Conservation (phyloP, 2,888 invertebrate species). For the Agrilus mali region DNA sequence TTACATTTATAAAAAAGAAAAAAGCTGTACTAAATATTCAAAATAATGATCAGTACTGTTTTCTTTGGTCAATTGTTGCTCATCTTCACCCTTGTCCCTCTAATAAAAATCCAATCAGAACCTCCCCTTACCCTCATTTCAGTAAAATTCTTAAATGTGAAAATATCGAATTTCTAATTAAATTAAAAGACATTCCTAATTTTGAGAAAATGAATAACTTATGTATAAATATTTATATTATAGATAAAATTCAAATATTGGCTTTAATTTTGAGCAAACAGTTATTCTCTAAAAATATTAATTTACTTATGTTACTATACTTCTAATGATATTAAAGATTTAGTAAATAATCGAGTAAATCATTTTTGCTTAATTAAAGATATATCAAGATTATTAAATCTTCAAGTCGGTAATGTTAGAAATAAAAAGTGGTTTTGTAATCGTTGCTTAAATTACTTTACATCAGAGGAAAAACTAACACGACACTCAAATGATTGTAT, state of each 20-base stretch:
- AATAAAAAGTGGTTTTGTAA: slow-evolving; percentile 6
- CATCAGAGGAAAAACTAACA: slow-evolving; percentile 1
- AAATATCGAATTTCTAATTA: slow-evolving; percentile 12
- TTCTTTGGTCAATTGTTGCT: slow-evolving; percentile 15
- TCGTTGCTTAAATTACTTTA: slow-evolving; percentile 6
- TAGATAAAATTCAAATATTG: slow-evolving; percentile 6
- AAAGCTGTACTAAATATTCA: slow-evolving; percentile 15
- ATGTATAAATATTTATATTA: slow-evolving; percentile 13
- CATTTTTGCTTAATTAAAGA: slow-evolving; percentile 8
- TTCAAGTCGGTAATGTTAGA: slow-evolving; percentile 1
- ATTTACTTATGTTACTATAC: neutral
- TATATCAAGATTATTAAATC: slow-evolving; percentile 7
- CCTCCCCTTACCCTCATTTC: no score
- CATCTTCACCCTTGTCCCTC: slow-evolving; percentile 9
- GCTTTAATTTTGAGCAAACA: slow-evolving; percentile 6
- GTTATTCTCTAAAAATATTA: neutral
- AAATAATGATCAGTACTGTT: slow-evolving; percentile 15
- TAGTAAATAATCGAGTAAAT: slow-evolving; percentile 1
- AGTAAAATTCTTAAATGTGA: slow-evolving; percentile 9
- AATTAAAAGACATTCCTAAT: no score
- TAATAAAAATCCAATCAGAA: slow-evolving; percentile 10
- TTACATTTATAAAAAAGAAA: slow-evolving; percentile 10
- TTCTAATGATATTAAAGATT: neutral
- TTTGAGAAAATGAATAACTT: slow-evolving; percentile 14
- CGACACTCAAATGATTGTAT: slow-evolving; percentile 4